Percentiles rank a stretch among this genome's conserved stretches.
Evolutionary conservation across 2,888 invertebrate species (phyloP).

Genomic region (Heliothis peltigera): DNA sequence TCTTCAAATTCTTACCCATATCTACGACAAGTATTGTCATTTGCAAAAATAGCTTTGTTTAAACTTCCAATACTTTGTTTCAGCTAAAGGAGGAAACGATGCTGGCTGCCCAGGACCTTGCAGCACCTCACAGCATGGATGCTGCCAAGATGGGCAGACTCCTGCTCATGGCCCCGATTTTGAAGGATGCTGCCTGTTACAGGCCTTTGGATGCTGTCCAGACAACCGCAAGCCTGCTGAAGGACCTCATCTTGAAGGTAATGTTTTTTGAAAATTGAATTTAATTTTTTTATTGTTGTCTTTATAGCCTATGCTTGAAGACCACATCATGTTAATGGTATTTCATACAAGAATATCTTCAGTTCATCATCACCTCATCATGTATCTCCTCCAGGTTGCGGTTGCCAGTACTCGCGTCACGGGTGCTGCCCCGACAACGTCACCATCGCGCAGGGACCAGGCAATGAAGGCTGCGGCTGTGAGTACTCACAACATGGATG

Average conservation of each 20-base stretch:
- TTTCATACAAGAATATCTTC: neutral
- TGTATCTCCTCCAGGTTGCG: slow-evolving; percentile 91
- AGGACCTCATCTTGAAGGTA: slow-evolving; percentile 93
- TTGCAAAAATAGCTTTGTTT: neutral
- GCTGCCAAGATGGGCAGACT: slow-evolving; percentile 95
- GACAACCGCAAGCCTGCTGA: slow-evolving; percentile 95
- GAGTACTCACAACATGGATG: slow-evolving; percentile 93
- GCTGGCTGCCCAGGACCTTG: slow-evolving; percentile 94
- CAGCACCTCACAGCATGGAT: slow-evolving; percentile 93
- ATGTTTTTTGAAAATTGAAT: neutral
- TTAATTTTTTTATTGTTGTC: neutral
- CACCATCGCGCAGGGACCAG: slow-evolving; percentile 94
- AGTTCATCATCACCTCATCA: too few species aligned
- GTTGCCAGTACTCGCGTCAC: slow-evolving; percentile 93
- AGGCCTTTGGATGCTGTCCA: slow-evolving; percentile 96
- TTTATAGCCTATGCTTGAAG: neutral
- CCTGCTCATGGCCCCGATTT: slow-evolving; percentile 95
- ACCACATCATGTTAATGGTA: neutral
- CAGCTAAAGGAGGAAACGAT: slow-evolving; percentile 92
- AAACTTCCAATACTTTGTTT: slow-evolving; percentile 4
- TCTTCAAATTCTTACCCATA: neutral
- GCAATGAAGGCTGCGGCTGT: slow-evolving; percentile 95
- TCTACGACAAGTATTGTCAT: too few species aligned
- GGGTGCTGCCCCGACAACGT: slow-evolving; percentile 96
- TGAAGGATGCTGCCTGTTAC: slow-evolving; percentile 95